Evolutionary conservation across 2,113 vertebrate genomes (phyloP).

Genomic region (Apodemus sylvaticus): DNA sequence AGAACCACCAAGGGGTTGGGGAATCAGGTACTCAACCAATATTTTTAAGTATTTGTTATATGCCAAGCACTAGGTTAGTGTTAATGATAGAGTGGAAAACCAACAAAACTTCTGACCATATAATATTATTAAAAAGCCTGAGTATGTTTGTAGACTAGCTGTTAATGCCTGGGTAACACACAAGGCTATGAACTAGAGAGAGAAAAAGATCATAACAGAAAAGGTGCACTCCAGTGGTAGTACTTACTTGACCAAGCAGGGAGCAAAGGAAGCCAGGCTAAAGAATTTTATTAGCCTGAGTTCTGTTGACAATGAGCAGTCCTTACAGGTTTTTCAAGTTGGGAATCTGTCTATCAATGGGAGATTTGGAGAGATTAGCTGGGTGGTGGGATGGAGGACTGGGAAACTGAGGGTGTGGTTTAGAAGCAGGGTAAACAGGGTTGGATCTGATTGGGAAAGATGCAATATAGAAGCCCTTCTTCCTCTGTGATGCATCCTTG

Average conservation of each 20-base stretch:
- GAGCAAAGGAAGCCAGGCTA: neutral
- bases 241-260: neutral
- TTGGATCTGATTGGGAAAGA: slow-evolving; percentile 31
- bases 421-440: slow-evolving; percentile 10
- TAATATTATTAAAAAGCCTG: neutral
- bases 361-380: slow-evolving; percentile 33
- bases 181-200: neutral
- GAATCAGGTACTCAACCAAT: neutral
- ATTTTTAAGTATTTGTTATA: neutral
- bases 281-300: neutral
- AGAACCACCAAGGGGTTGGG: neutral
- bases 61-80: neutral
- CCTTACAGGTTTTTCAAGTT: slow-evolving; percentile 52
- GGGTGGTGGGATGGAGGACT: slow-evolving; percentile 10
- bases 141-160: neutral
- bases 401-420: slow-evolving; percentile 45
- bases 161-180: neutral
- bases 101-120: slow-evolving; percentile 24
- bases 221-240: neutral
- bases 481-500: neutral
- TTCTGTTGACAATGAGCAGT: slow-evolving; percentile 24
- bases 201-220: slow-evolving; percentile 6
- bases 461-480: neutral
- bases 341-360: slow-evolving; percentile 35
- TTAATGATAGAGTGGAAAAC: neutral